Evolutionary conservation across 2,888 invertebrate species (phyloP), one percentile per base, ranked within the genome.

Genomic region (Allygus modestus): DNA sequence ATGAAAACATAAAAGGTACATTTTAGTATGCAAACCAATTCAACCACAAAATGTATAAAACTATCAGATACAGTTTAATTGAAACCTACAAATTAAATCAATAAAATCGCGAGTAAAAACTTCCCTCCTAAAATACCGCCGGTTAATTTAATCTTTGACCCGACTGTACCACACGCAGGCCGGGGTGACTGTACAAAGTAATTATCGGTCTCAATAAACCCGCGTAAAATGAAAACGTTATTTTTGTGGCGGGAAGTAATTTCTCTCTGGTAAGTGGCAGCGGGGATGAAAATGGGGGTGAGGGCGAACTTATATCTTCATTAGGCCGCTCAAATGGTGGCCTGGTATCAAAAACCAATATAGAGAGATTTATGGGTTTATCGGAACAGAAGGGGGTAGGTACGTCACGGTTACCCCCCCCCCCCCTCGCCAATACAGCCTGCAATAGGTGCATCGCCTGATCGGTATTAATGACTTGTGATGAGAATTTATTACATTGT

Each of bases 191-290:
- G 77, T 77, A 77, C 79, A 17, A 58, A 31, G 31, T 79, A 79
- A 79, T 79, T 79, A 79, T 79, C 58, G 31, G 79, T 28, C 20
- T 31, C 79, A 33, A 79, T 79, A 79, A 79, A 54, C 46, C 54
- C 15, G 79, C 20, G 79, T 51, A 58, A 58, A 79, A 79, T 79
- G 79, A 79, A 79, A 79, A 79, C 58, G 79, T 79, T 58, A 79
- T 79, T 79, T 79, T 58, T 79, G 77, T 54, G 79, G 79, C 23
- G 79, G 79, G 58, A 79, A 79, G 79, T 79, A 79, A 79, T 79
- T 79, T 33, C 77, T 51, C 23, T 20, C 37, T 58, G 54, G 58
- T 79, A 79, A 79, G 79, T 51, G 79, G 31, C n/a, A 5, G 77
- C 2, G 58, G 79, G 79, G 26, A 2, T 54, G 77, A 23, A 46